These are phyloP conservation scores for Pseudopodoces humilis DNA, from an alignment of 2,113 vertebrate species.

Conservation along the genomic window DNA sequence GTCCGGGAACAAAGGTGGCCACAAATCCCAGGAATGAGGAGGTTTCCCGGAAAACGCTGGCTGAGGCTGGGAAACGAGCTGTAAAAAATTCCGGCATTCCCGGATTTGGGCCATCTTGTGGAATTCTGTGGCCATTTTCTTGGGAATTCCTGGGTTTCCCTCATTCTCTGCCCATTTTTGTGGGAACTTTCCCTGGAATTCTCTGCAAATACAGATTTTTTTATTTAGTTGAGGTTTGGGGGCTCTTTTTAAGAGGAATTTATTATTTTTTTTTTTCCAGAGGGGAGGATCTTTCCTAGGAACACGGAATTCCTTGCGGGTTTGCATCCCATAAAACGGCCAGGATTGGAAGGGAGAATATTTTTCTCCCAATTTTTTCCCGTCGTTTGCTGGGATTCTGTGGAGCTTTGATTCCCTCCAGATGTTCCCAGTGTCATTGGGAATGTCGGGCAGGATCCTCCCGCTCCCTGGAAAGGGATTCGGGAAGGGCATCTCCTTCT, in stretches of 20 bases:
- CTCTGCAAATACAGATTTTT: background rate
- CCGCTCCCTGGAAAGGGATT: background rate
- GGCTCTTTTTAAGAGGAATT: no score
- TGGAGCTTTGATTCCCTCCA: slow-evolving; percentile 32
- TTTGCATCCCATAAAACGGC: background rate
- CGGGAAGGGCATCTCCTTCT: background rate
- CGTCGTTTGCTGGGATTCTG: background rate
- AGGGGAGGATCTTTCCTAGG: background rate
- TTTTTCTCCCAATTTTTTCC: background rate
- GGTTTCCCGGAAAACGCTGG: background rate
- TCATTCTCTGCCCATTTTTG: background rate
- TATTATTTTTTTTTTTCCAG: background rate
- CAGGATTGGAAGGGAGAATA: background rate
- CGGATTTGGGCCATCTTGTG: rapidly evolving
- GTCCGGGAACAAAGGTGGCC: background rate
- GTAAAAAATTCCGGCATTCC: background rate
- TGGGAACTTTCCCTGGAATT: background rate
- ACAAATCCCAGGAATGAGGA: background rate
- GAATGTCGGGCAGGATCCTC: background rate
- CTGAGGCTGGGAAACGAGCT: background rate
- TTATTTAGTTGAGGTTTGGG: background rate
- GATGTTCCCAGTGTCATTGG: background rate
- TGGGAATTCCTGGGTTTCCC: background rate
- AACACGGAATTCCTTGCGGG: rapidly evolving
- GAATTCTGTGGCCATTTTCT: background rate